Percentiles rank a stretch among this genome's conserved stretches.
phyloP scores from a whole-genome alignment of 2,113 vertebrate genomes.

The Colistium nudipinnis region DNA sequence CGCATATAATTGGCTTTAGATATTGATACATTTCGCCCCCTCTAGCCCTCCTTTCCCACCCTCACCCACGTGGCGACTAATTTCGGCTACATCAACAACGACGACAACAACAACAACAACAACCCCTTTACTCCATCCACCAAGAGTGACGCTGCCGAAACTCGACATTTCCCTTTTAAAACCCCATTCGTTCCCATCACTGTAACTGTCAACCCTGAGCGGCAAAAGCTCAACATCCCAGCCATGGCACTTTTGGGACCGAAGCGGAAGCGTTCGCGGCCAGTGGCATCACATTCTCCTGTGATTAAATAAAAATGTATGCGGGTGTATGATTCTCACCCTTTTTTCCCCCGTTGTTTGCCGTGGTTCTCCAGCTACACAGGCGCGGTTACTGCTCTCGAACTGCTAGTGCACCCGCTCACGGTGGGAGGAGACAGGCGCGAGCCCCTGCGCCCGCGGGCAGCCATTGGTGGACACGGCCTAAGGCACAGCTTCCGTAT shows the following conservation, averaged over 20 bases:
- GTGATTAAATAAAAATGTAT: not conserved
- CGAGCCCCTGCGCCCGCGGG: too few species aligned
- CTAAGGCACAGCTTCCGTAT: too few species aligned
- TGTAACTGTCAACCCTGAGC: too few species aligned
- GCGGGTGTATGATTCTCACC: conserved; percentile 12
- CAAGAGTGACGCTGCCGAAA: too few species aligned
- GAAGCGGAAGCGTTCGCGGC: not conserved
- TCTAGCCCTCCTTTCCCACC: not conserved
- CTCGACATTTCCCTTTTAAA: too few species aligned
- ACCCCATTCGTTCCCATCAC: too few species aligned
- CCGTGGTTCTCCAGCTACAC: not conserved
- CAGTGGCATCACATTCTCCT: too few species aligned
- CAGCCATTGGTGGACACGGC: too few species aligned
- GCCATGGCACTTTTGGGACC: not conserved
- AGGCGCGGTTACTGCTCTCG: conserved; percentile 24
- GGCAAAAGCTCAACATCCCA: conserved; percentile 2
- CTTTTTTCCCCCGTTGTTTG: not conserved
- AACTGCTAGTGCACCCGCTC: not conserved
- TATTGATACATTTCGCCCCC: not conserved
- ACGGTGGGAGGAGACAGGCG: conserved; percentile 57
- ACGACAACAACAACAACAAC: too few species aligned
- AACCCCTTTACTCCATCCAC: too few species aligned
- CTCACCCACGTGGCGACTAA: conserved; percentile 32
- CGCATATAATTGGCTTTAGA: not conserved
- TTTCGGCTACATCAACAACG: not conserved